Base-by-base conservation (phyloP, 2,888 invertebrate genomes). In the Acanthosoma haemorrhoidale region DNA sequence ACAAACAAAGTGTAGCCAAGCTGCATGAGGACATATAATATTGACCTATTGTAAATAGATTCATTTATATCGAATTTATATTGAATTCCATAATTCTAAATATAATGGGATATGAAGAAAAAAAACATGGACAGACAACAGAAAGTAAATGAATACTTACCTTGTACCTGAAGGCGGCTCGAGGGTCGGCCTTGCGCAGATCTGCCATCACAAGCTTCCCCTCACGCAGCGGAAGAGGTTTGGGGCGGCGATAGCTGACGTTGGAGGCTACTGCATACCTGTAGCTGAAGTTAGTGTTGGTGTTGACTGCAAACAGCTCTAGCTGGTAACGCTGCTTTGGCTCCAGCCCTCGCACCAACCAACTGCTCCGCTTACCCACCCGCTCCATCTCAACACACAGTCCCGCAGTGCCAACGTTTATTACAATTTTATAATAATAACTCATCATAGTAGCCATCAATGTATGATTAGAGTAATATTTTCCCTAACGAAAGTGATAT, bases 161-260 rank as follows among this genome's bases (percentile, higher is more conserved):
- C 81, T 85, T 86, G 76, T 82, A 85, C 76, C 83, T 82, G 74
- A 84, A 85, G 38, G 83, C 81, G 16, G 82, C 83, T 63, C 81
- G 82, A 25, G 84, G 84, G 73, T 83, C 83, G 68, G 82, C 76
- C 31, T 82, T 82, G 4, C 80, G 81, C 60, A 86, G 79, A 77
- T 83, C 83, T 2, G 83, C 81, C 71, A 81, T 81, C 1, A 78
- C 78, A 1, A 83, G 78, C 72, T 79, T 80, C 61, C 84, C 83
- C 72, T 84, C 84, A 59, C 81, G 80, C 18, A 80, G 74, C 0
- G 75, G 76, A 31, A 85, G 77, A 0, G 82, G 76, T 58, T 79
- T 79, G 3, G 77, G 75, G 16, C 77, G 77, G 32, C 77, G 77
- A 74, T 82, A 82, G 73, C 77, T 77, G 15, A 79, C 76, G 4